Evolutionary conservation across 2,888 invertebrate species (phyloP).

Genomic region (Torymus texanus): DNA sequence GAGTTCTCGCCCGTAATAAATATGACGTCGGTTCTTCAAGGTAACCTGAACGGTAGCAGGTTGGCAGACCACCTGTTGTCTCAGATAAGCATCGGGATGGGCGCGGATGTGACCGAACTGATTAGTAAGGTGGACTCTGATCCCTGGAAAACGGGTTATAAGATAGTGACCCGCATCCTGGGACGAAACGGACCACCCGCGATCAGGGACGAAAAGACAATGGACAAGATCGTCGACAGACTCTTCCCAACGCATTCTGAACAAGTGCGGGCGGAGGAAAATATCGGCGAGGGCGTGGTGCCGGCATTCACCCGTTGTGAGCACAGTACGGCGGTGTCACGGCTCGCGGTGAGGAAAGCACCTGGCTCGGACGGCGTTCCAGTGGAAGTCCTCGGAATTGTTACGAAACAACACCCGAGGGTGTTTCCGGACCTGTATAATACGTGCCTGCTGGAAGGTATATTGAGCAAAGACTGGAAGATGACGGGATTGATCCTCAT

Average conservation of each 20-base stretch:
- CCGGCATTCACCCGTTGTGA: neutral
- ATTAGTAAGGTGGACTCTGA: neutral
- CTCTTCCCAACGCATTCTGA: no score
- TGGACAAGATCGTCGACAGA: neutral
- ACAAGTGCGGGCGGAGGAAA: no score
- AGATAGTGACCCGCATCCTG: neutral
- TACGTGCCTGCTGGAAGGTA: neutral
- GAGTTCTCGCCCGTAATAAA: no score
- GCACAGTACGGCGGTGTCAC: neutral
- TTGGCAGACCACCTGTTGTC: no score
- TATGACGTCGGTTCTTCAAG: no score
- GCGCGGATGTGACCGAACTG: no score
- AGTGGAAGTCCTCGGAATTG: neutral
- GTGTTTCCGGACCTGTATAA: neutral
- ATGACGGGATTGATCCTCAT: neutral
- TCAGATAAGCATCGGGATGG: no score
- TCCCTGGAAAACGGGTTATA: neutral
- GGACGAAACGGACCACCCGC: neutral
- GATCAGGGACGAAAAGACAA: neutral
- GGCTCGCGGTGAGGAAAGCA: neutral
- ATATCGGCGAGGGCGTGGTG: neutral
- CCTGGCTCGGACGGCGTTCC: neutral
- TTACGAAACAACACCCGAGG: neutral
- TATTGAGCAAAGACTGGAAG: neutral
- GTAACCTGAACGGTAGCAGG: no score